Evolutionary conservation across 1,140 invertebrate species (phyloP).

Genomic region (Drosophila nigromelanica): DNA sequence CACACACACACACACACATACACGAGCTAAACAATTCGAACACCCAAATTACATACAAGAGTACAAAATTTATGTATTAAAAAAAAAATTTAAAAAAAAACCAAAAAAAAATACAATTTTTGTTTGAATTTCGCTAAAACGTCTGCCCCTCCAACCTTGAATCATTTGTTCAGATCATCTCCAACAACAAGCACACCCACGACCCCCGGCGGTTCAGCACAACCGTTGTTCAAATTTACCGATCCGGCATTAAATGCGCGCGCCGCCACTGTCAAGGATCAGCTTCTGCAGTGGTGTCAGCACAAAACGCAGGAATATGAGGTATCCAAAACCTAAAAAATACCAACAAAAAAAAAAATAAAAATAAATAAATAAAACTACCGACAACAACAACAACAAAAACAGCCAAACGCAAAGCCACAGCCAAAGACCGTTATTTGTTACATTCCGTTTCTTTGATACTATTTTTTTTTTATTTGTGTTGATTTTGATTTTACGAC

Average conservation of each 20-base stretch:
- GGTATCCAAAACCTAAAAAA: slow-evolving; percentile 85
- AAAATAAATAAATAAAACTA: slow-evolving; percentile 14
- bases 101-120: slow-evolving; percentile 32
- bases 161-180: slow-evolving; percentile 86
- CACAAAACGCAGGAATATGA: slow-evolving; percentile 98
- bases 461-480: slow-evolving; percentile 25
- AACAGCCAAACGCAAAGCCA: slow-evolving; percentile 38
- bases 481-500: slow-evolving; percentile 28
- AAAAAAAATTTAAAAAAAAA: slow-evolving; percentile 32
- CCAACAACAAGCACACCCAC: slow-evolving; percentile 86
- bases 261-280: slow-evolving; percentile 97
- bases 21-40: slow-evolving; percentile 44
- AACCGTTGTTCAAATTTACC: slow-evolving; percentile 93
- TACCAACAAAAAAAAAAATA: slow-evolving; percentile 32
- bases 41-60: slow-evolving; percentile 27
- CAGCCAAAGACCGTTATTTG: slow-evolving; percentile 53
- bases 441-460: slow-evolving; percentile 25
- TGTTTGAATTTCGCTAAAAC: slow-evolving; percentile 79
- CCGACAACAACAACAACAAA: slow-evolving; percentile 23
- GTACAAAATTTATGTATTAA: slow-evolving; percentile 31
- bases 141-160: slow-evolving; percentile 74
- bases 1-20: slow-evolving; percentile 30
- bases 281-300: slow-evolving; percentile 97
- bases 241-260: slow-evolving; percentile 93
- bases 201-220: slow-evolving; percentile 85